A percentile compares a stretch with the other conserved stretches of the same genome.
Evolutionary conservation across 2,113 vertebrate species (phyloP).

Genomic region (Ictidomys tridecemlineatus): DNA sequence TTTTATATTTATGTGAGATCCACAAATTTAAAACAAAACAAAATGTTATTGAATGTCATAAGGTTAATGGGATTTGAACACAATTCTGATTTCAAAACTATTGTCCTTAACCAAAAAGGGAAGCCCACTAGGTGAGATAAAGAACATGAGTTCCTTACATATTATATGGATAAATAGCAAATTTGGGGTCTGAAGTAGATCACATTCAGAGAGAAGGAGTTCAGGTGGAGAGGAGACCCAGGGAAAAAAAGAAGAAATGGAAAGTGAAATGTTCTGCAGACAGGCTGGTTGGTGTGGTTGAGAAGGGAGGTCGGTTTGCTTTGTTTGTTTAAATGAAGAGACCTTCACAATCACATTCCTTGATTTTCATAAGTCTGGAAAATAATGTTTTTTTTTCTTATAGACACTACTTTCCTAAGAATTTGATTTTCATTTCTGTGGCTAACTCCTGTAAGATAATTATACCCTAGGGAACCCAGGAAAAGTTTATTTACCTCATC

Average conservation of each 20-base stretch:
- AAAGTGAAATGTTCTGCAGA: not conserved
- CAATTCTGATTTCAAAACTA: not conserved
- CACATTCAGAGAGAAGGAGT: not conserved
- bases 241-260: not conserved
- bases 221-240: not conserved
- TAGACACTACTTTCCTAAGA: not conserved
- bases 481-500: slow-evolving; percentile 43
- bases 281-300: fast-evolving
- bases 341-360: not conserved
- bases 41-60: not conserved
- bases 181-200: not conserved
- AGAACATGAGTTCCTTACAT: not conserved
- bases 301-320: not conserved
- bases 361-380: not conserved
- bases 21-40: not conserved
- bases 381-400: not conserved
- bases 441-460: slow-evolving; percentile 25
- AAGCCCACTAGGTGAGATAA: not conserved
- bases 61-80: not conserved
- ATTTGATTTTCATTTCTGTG: slow-evolving; percentile 45
- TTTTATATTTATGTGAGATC: not conserved
- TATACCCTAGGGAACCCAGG: not conserved
- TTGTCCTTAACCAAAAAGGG: not conserved
- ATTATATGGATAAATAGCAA: not conserved
- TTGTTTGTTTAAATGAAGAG: not conserved